Evolutionary conservation across 2,888 invertebrate species (phyloP), one percentile per base, ranked within the genome.

Genomic region (Dicranocentrus wangi): DNA sequence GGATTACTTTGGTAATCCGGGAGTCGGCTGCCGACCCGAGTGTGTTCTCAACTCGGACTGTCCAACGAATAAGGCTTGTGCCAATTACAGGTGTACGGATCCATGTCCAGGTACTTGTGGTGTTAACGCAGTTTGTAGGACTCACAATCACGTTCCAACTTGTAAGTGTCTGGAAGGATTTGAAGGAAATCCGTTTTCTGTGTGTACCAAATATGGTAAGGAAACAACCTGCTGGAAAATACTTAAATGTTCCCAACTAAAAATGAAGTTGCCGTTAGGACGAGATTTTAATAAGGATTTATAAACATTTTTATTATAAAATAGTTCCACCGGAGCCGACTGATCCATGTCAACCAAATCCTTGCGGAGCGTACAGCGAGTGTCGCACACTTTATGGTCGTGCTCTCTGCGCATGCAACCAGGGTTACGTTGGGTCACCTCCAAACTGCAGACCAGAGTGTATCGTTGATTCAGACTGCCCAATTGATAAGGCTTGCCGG

Each of bases 101-200:
- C 96, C 96, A 53, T 96, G 96, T 87, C 94, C 94, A 15, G 95
- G 95, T 81, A 92, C 94, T 79, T 96, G 96, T 88, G 96, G 95
- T 3, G 91, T 91, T 71, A 93, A 93, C 88, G 94, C 96, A 2
- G 28, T 65, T 32, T 82, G 72, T 47, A 92, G 92, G 58, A 94
- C 95, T 2, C 92, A 94, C 15, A 94, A 95, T 88, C 96, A 96
- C 88, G 92, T 94, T 51, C 95, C 96, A 17, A 93, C 93, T 61
- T 96, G 96, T 88, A 93, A 92, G 5, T 96, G 96, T 87, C 88
- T 91, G 17, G 91, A 91, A 84, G 93, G 93, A 60, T 93, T 91
- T 87, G 91, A 75, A 60, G 95, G 95, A 15, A 93, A 94, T 89
- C 93, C 94, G 15, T 94, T 94, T 88, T 94, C 94, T 87, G 92